Base-by-base conservation (phyloP, 2,888 invertebrate genomes). In the Chironomus tentans region DNA sequence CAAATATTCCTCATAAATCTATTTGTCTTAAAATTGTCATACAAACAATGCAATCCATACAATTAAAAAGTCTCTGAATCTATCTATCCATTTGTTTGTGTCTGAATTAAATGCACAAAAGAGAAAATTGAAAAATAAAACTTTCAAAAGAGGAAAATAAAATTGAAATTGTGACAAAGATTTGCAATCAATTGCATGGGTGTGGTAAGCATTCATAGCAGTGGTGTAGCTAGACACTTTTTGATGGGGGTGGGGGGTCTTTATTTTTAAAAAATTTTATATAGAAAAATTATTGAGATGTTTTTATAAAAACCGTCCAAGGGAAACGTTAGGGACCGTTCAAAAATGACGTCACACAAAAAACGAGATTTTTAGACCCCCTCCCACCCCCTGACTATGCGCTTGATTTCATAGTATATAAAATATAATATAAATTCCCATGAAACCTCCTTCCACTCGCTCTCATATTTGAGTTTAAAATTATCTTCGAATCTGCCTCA, bases 381-480 rank as follows among this genome's bases (percentile, higher is more conserved):
- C n/a, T n/a, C n/a, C n/a, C n/a, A n/a, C n/a, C n/a, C n/a, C n/a
- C n/a, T n/a, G n/a, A n/a, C n/a, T n/a, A n/a, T n/a, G n/a, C n/a
- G n/a, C n/a, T n/a, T n/a, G n/a, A n/a, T n/a, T n/a, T n/a, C n/a
- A n/a, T n/a, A n/a, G n/a, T n/a, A n/a, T n/a, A n/a, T n/a, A n/a
- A n/a, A n/a, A n/a, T n/a, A n/a, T n/a, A n/a, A n/a, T 38, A 28
- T 6, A 28, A 28, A 28, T 24, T 24, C 3, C 3, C 68, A 12
- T 13, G 21, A 38, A 28, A 15, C 38, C 15, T 28, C 18, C n/a
- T 71, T 28, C 56, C 28, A 4, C 2, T 13, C 15, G 1, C 24
- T 18, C 70, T 46, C 71, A 70, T 50, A 56, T 71, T 71, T 71
- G 56, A 28, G 71, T 71, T 71, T 71, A 71, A 71, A 71, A 22